Base-by-base conservation (phyloP, 2,888 invertebrate species). In the Orthosia gracilis region DNA sequence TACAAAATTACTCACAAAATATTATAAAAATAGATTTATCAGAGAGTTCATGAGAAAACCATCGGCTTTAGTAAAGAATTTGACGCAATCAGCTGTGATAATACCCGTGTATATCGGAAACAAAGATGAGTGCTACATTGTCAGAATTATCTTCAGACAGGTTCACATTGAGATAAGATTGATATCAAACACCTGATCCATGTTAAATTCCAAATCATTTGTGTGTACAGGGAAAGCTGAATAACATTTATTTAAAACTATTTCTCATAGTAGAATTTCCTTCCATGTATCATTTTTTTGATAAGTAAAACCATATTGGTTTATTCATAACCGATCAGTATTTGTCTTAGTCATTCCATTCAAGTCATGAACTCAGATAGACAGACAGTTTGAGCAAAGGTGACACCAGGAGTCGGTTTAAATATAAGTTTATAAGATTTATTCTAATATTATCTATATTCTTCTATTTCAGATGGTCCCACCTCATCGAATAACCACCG, bases 391-490 rank as follows among this genome's bases (percentile, higher is more conserved):
- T 21, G 3, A 18, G 26, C n/a, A 72, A 18, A 50, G 17, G 4
- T 21, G 21, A 52, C 71, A 7, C 1, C 31, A 0, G 1, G 15
- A 47, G 0, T 47, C 3, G 17, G 1, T 9, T 9, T 40, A 40
- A 40, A 40, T 40, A 40, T 9, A 1, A 40, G 1, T 40, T 1
- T 9, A 9, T 40, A 40, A 40, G 9, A 40, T 40, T 7, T 40
- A 9, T 40, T 9, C 40, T 40, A 9, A 40, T 40, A 40, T 40
- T 40, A 40, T 40, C 40, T 40, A 40, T 9, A 40, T 40, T 40
- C 9, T 71, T 68, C 18, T 75, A 52, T 94, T 92, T 68, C 92
- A 94, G 94, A 94, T 94, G 94, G 82, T 87, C 80, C 85, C 83
- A 80, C 83, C 83, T 71, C 85, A 88, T 70, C 84, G 84, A 64